Evolutionary conservation across 2,888 invertebrate genomes (phyloP).

Genomic region (Mesorhabditis sp.): DNA sequence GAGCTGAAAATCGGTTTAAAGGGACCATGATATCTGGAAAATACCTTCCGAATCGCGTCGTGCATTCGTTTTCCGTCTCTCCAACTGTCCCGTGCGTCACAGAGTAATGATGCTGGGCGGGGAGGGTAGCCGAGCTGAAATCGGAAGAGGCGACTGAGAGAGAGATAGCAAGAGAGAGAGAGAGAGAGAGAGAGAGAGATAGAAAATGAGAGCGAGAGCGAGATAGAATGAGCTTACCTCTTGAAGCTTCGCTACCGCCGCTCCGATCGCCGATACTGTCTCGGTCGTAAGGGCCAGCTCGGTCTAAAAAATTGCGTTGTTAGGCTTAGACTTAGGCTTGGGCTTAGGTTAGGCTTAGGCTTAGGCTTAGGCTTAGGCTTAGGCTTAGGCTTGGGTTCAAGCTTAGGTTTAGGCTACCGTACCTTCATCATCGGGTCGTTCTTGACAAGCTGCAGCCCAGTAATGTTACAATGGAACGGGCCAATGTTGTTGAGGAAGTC

Average conservation of each 20-base stretch:
- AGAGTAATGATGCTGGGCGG: conserved; percentile 37
- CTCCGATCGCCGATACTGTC: conserved; percentile 44
- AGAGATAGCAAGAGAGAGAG: too few species aligned
- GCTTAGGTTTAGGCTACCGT: too few species aligned
- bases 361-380: too few species aligned
- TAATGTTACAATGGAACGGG: conserved; percentile 50
- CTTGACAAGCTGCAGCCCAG: conserved; percentile 51
- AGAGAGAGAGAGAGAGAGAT: too few species aligned
- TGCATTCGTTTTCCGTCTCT: conserved; percentile 45
- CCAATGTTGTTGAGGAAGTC: conserved; percentile 47
- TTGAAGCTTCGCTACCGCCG: conserved; percentile 34
- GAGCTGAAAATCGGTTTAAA: conserved; percentile 20
- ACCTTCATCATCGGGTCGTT: conserved; percentile 54
- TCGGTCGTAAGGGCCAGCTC: conserved; percentile 51
- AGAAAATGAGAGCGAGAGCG: too few species aligned
- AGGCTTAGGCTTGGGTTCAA: too few species aligned
- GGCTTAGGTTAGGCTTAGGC: too few species aligned
- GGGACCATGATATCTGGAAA: neutral
- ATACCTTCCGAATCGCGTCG: conserved; percentile 35
- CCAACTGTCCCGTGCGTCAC: conserved; percentile 52
- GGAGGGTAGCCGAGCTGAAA: conserved; percentile 33
- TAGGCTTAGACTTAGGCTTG: too few species aligned
- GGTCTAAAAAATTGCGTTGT: conserved; percentile 22
- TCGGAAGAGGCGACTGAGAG: neutral
- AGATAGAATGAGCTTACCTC: conserved; percentile 17